These are phyloP conservation scores for Xylocampa areola DNA, from an alignment of 2,888 invertebrate species.

Conservation along the genomic window DNA sequence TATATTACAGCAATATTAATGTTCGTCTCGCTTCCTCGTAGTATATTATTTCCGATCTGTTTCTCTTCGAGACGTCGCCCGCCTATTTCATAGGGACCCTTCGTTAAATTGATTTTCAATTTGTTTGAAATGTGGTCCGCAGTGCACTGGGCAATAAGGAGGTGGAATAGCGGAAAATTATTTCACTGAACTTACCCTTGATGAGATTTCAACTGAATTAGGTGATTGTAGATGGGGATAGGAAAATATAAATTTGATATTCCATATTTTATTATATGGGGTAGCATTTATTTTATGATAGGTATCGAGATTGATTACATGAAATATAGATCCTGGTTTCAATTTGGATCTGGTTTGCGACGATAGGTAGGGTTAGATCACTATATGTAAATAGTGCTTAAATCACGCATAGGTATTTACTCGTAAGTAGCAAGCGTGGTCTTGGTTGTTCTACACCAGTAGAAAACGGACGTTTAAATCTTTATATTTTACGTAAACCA, in stretches of 20 bases:
- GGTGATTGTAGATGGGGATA: slow-evolving; percentile 50
- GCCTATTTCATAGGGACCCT: slow-evolving; percentile 77
- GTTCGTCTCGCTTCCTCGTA: slow-evolving; percentile 8
- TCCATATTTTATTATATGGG: slow-evolving; percentile 49
- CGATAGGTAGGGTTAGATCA: too few species aligned
- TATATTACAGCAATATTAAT: slow-evolving; percentile 9
- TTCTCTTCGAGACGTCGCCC: slow-evolving; percentile 66
- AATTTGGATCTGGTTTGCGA: too few species aligned
- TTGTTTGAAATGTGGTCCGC: slow-evolving; percentile 87
- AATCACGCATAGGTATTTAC: too few species aligned
- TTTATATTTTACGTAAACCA: too few species aligned
- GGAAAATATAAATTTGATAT: slow-evolving; percentile 52
- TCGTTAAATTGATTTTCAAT: slow-evolving; percentile 89
- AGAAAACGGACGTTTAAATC: too few species aligned
- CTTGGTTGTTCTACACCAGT: too few species aligned
- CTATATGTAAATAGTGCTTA: too few species aligned
- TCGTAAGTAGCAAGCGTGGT: too few species aligned
- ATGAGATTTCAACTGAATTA: slow-evolving; percentile 81
- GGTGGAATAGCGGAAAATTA: slow-evolving; percentile 86
- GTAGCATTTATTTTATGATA: slow-evolving; percentile 4
- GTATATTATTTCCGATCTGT: slow-evolving; percentile 50
- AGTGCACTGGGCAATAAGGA: slow-evolving; percentile 83
- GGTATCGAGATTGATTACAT: slow-evolving; percentile 9
- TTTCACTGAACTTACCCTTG: slow-evolving; percentile 78
- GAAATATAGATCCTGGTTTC: slow-evolving; percentile 1